Base-by-base conservation (phyloP, 2,113 vertebrate genomes). In the Ptilorrhoa leucosticta region DNA sequence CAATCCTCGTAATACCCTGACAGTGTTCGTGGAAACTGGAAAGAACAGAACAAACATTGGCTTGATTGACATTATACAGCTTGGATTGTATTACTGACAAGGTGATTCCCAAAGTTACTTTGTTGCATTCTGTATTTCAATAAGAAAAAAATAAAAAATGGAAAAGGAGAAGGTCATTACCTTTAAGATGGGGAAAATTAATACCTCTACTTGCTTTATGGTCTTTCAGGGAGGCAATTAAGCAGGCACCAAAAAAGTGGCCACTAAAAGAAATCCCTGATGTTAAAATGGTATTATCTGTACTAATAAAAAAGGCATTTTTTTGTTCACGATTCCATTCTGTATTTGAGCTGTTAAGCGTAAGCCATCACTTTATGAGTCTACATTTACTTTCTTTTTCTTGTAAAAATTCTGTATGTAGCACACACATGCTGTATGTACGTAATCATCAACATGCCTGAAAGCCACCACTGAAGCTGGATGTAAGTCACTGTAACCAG, bases 1-100 rank as follows among this genome's bases (percentile, higher is more conserved):
- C 94, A 92, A 90, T 95, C 92, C 88, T 90, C 51, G 35, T 94
- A 96, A 96, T 80, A 93, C 92, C 79, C 80, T 88, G 71, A 80
- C 42, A 86, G 51, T 1, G 6, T 91, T 92, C 17, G 2, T 83
- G 90, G 92, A 93, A 96, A 93, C 64, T 26, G 81, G 33, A 86
- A 92, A 91, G 76, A 89, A 81, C 30, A 93, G 87, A 92, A 77
- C 87, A 72, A 94, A 95, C 82, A 42, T 1, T 68, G 66, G 39
- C 75, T 83, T 80, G 75, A 75, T 15, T 70, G 68, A 42, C 82
- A 90, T 95, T 90, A 93, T 70, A 89, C 1, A 0, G 35, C 75
- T 63, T 81, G 51, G 68, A 89, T 83, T 86, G 68, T 88, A 83
- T 86, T 92, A 94, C 85, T 35, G 79, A 93, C 57, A 71, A 83